A percentile compares a stretch with the other conserved stretches of the same genome.
phyloP scores from a whole-genome alignment of 1,140 invertebrate species.

The Caenorhabditis brenneri region DNA sequence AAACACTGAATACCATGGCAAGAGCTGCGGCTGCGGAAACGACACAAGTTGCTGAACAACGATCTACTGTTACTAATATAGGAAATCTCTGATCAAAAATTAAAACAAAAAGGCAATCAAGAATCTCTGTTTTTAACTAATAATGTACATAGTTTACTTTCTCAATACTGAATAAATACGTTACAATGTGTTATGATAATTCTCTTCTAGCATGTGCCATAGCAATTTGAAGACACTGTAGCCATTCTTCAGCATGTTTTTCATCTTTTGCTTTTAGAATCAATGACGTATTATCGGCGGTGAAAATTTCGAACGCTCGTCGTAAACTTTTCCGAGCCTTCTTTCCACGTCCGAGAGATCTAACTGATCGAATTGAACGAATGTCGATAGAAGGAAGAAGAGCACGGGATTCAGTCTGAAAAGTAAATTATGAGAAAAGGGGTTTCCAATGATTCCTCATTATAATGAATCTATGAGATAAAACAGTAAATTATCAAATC shows the following conservation, averaged over 20 bases:
- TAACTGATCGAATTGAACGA: slow-evolving; percentile 88
- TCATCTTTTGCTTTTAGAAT: slow-evolving; percentile 90
- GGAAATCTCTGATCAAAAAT: background rate
- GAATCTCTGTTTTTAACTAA: background rate
- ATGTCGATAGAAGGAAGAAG: slow-evolving; percentile 78
- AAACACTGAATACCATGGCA: slow-evolving; percentile 43
- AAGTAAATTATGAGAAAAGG: background rate
- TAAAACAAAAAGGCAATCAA: background rate
- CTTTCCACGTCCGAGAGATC: slow-evolving; percentile 79
- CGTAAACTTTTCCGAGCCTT: slow-evolving; percentile 80
- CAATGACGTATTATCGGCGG: slow-evolving; percentile 83
- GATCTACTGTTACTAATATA: background rate
- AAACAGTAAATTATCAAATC: too few relatives aligned
- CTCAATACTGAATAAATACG: too few relatives aligned
- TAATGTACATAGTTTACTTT: too few relatives aligned
- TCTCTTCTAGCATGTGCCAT: slow-evolving; percentile 80
- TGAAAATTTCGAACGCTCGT: slow-evolving; percentile 94
- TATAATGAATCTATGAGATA: too few relatives aligned
- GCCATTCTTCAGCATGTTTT: slow-evolving; percentile 93
- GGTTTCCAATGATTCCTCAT: too few relatives aligned
- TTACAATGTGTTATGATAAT: background rate
- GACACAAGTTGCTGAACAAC: background rate
- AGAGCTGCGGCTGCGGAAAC: slow-evolving; percentile 10
- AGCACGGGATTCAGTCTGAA: slow-evolving; percentile 36
- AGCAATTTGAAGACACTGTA: slow-evolving; percentile 85